Base-by-base conservation (phyloP, 2,113 vertebrate genomes). In the Brienomyrus longianalis region DNA sequence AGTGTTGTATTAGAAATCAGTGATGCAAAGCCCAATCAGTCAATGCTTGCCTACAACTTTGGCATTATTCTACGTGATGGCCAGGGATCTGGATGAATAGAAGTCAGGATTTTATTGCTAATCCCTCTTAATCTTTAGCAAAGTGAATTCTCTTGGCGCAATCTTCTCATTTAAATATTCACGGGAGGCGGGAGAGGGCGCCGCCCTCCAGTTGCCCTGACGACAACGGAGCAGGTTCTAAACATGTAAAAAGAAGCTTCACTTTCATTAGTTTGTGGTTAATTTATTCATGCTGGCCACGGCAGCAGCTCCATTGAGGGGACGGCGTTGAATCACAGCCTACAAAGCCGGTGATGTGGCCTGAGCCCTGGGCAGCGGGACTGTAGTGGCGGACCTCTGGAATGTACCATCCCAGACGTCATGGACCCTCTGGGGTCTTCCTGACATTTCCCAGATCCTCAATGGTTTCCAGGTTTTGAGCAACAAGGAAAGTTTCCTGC, bases 141-240 rank as follows among this genome's bases (percentile, higher is more conserved):
- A 87, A 90, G 90, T 87, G 92, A 90, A 90, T 91, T 92, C 91
- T 89, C 92, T 92, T 92, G 62, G 31, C 92, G 74, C 90, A 83
- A 92, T 94, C 92, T 86, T 88, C 84, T 91, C 91, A 89, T 92
- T 93, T 91, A 93, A 94, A 94, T 94, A 94, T 95, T 95, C 94
- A 94, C 93, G n/a, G 90, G 90, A 91, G 91, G 90, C 83, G 88
- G 88, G 89, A 91, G 74, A 90, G 74, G 91, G 91, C 90, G 91
- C 91, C 90, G 90, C 93, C 93, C 90, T 92, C 74, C 70, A 17
- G 92, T 89, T 93, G 91, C 94, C 94, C 19, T 92, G 93, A 92
- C 92, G 93, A 95, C 95, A 90, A 50, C 87, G 90, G 87, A 90
- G 86, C 59, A 50, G 92, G 91, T 90, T 88, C 62, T 77, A 48